Conservation (phyloP, 2,113 vertebrate genomes). For the Bolborhynchus lineola region DNA sequence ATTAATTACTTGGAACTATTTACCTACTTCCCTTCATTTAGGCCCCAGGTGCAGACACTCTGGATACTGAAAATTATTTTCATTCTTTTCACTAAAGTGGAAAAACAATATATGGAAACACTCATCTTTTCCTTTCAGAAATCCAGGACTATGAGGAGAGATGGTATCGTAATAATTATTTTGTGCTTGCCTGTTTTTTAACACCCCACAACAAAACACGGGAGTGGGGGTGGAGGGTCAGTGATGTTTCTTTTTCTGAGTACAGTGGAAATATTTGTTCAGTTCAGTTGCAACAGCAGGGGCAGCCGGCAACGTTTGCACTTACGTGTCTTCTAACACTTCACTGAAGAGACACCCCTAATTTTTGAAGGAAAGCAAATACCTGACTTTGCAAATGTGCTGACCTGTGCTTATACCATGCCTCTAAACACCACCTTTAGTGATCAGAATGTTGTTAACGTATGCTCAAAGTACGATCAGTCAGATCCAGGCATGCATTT, state of each 20-base stretch:
- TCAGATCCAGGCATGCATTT: not conserved
- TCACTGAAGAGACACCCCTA: not conserved
- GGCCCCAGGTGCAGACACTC: conserved; percentile 49
- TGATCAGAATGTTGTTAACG: not conserved
- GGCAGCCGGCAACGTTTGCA: conserved; percentile 11
- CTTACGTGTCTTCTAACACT: not conserved
- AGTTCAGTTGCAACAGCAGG: not conserved
- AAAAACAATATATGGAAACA: conserved; percentile 20
- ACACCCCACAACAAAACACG: not conserved
- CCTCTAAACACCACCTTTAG: not conserved
- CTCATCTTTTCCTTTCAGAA: conserved; percentile 14
- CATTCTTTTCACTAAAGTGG: not conserved
- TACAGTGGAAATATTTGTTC: conserved; percentile 20
- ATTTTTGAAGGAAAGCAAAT: conserved; percentile 6
- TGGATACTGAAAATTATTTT: conserved; percentile 30
- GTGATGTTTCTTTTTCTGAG: not conserved
- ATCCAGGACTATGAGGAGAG: not conserved
- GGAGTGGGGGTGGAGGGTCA: not conserved
- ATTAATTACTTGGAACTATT: conserved; percentile 63
- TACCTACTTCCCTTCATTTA: conserved; percentile 55
- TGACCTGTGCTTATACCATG: not conserved
- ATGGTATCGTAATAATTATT: not conserved
- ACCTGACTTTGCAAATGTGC: not conserved
- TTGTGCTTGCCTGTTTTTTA: not conserved
- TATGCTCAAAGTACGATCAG: not conserved